Percentiles rank a stretch among this genome's conserved stretches.
Evolutionary conservation across 2,888 invertebrate species (phyloP).

Genomic region (Hirtodrosophila cameraria): DNA sequence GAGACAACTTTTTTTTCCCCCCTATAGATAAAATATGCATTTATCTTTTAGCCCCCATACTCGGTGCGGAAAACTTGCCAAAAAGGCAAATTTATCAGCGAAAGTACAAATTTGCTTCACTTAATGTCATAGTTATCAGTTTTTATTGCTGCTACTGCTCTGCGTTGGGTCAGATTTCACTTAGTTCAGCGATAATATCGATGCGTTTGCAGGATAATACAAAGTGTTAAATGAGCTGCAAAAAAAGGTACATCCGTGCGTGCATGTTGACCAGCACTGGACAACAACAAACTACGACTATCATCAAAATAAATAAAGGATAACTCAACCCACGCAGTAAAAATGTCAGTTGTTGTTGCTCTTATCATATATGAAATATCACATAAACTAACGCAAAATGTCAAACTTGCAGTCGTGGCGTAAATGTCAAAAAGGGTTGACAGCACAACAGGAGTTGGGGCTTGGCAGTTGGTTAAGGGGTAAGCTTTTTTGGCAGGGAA

Average conservation of each 20-base stretch:
- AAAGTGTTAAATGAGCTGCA: slow-evolving; percentile 65
- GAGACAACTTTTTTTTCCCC: too few relatives aligned
- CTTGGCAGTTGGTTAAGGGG: too few relatives aligned
- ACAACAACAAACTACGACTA: slow-evolving; percentile 24
- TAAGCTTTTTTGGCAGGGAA: too few relatives aligned
- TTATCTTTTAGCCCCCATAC: slow-evolving; percentile 27
- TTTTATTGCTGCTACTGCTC: too few relatives aligned
- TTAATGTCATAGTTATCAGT: slow-evolving; percentile 42
- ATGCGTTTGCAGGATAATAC: slow-evolving; percentile 37
- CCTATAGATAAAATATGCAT: slow-evolving; percentile 49
- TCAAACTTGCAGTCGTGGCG: slow-evolving; percentile 68
- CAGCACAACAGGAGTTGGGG: slow-evolving; percentile 25
- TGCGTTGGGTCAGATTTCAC: slow-evolving; percentile 1
- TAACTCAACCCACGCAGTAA: slow-evolving; percentile 1
- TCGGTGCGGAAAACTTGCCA: slow-evolving; percentile 29
- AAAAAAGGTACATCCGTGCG: slow-evolving; percentile 43
- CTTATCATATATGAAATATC: slow-evolving; percentile 77
- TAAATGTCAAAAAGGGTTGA: slow-evolving; percentile 69
- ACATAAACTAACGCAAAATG: slow-evolving; percentile 77
- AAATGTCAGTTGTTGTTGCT: slow-evolving; percentile 59
- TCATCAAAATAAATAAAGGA: slow-evolving; percentile 23
- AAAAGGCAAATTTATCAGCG: slow-evolving; percentile 29
- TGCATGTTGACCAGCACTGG: slow-evolving; percentile 43
- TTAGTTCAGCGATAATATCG: slow-evolving; percentile 41
- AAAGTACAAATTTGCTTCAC: slow-evolving; percentile 43